These are phyloP conservation scores for Adelges cooleyi DNA, from an alignment of 1,140 invertebrate species.

Conservation along the genomic window DNA sequence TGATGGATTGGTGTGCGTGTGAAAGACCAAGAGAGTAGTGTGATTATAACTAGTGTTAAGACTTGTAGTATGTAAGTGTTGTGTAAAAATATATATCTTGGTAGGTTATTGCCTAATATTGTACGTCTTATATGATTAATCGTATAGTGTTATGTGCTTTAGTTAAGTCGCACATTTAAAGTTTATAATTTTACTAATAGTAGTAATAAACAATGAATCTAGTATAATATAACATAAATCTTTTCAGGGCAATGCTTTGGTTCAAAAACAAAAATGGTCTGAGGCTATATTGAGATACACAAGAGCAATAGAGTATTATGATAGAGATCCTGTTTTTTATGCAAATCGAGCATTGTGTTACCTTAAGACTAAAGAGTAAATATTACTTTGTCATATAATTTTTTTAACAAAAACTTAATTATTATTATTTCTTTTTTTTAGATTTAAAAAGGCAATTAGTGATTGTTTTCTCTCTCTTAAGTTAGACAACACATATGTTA, in stretches of 20 bases:
- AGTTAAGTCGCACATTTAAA: no score
- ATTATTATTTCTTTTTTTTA: conserved; percentile 38
- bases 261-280: conserved; percentile 63
- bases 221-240: conserved; percentile 27
- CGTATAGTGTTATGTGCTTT: no score
- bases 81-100: no score
- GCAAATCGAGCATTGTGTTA: conserved; percentile 81
- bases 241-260: conserved; percentile 66
- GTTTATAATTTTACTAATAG: no score
- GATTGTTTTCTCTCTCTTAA: conserved; percentile 62
- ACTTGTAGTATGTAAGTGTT: no score
- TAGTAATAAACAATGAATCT: no score
- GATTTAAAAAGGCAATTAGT: conserved; percentile 54
- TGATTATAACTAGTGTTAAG: no score
- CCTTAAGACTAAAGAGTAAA: conserved; percentile 70
- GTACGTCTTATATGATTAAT: no score
- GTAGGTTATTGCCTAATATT: no score
- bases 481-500: conserved; percentile 63
- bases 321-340: conserved; percentile 67
- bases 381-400: conserved; percentile 31
- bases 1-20: no score
- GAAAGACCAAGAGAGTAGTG: no score
- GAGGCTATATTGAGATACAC: conserved; percentile 71
- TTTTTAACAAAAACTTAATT: neutral
- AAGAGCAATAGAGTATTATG: conserved; percentile 60